Conservation (phyloP, 2,888 invertebrate species). For the Pseudococcus longispinus region DNA sequence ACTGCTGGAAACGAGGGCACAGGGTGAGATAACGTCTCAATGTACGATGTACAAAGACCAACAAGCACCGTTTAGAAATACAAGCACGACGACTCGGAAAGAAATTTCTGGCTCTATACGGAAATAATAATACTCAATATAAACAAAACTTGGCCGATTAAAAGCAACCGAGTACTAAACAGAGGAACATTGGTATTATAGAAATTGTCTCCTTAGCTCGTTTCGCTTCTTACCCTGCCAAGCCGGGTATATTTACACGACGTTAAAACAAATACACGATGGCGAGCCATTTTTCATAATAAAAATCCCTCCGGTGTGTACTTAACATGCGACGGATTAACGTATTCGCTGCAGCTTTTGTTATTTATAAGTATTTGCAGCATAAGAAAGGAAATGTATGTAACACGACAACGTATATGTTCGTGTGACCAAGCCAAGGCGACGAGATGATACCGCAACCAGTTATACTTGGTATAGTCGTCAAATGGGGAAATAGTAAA, state of each 20-base stretch:
- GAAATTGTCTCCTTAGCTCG: background rate
- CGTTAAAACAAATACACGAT: slow-evolving; percentile 2
- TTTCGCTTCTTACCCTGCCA: background rate
- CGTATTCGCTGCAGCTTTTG: background rate
- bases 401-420: background rate
- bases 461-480: background rate
- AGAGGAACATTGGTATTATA: background rate
- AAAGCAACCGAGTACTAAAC: background rate
- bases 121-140: slow-evolving; percentile 4
- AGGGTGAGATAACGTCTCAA: background rate
- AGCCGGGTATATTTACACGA: background rate
- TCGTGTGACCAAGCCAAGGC: background rate
- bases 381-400: background rate
- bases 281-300: slow-evolving; percentile 6
- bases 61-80: background rate
- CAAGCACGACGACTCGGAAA: background rate
- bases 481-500: background rate
- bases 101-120: background rate
- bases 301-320: background rate
- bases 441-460: background rate
- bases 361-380: background rate
- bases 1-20: background rate
- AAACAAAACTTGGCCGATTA: slow-evolving; percentile 19
- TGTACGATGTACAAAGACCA: background rate
- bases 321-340: background rate